These are phyloP conservation scores for Tetheella fluctuosa DNA, from an alignment of 2,888 invertebrate genomes.

Conservation along the genomic window DNA sequence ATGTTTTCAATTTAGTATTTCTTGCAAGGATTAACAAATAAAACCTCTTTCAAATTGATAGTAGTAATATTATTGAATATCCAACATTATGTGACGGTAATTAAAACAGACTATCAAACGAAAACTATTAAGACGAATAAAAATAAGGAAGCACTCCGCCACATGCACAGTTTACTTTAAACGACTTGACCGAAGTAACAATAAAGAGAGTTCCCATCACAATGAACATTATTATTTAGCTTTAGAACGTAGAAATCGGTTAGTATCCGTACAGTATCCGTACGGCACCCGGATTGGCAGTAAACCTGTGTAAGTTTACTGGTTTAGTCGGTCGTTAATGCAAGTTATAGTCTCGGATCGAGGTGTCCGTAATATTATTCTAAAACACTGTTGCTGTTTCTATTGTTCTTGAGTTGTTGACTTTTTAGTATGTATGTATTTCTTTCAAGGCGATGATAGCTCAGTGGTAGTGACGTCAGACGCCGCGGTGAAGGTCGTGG, in stretches of 20 bases:
- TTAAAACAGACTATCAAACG: no score
- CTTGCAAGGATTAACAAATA: no score
- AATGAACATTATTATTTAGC: not conserved
- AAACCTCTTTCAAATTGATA: no score
- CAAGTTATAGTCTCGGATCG: constrained; percentile 1
- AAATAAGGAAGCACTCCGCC: not conserved
- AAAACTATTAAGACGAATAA: no score
- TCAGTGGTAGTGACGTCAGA: no score
- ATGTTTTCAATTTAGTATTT: no score
- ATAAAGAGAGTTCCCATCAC: not conserved
- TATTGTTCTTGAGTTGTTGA: not conserved
- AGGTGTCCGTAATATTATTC: constrained; percentile 1
- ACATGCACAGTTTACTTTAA: not conserved
- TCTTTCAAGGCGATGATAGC: no score
- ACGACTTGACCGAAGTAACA: not conserved
- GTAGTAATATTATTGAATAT: no score
- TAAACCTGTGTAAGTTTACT: constrained; percentile 10
- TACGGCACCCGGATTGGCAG: constrained; percentile 8
- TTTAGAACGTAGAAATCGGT: not conserved
- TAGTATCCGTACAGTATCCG: not conserved
- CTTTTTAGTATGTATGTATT: no score
- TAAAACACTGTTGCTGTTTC: not conserved
- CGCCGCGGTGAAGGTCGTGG: no score
- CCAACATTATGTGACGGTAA: no score
- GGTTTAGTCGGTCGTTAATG: not conserved